Evolutionary conservation across 1,140 invertebrate genomes (phyloP).

Genomic region (Condylostylus longicornis): DNA sequence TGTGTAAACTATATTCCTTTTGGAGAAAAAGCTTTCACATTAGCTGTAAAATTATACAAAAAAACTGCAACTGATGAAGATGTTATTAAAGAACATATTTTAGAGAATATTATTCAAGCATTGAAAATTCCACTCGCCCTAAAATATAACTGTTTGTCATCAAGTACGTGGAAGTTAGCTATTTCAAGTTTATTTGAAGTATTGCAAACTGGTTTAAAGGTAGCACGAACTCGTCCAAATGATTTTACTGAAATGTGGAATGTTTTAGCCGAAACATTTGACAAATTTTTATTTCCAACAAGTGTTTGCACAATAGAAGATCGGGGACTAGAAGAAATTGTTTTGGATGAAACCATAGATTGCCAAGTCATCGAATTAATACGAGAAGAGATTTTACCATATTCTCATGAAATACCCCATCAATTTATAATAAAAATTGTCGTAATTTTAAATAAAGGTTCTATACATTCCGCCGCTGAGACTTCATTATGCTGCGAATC

Average conservation of each 20-base stretch:
- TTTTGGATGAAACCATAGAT: constrained; percentile 69
- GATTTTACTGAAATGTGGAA: constrained; percentile 66
- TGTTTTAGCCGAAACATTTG: constrained; percentile 67
- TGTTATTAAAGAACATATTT: constrained; percentile 58
- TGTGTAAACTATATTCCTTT: constrained; percentile 79
- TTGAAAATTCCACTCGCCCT: constrained; percentile 58
- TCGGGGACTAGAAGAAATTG: constrained; percentile 63
- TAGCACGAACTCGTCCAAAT: constrained; percentile 63
- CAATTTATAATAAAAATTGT: constrained; percentile 79
- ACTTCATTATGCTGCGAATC: constrained; percentile 59
- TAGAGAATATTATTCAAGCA: constrained; percentile 58
- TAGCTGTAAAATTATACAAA: constrained; percentile 70
- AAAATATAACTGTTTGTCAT: constrained; percentile 70
- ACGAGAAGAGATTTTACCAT: constrained; percentile 70
- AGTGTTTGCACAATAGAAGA: constrained; percentile 40
- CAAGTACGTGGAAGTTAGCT: constrained; percentile 73
- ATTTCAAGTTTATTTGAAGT: constrained; percentile 64
- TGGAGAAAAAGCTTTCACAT: constrained; percentile 66
- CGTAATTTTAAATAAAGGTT: constrained; percentile 80
- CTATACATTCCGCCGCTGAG: constrained; percentile 76
- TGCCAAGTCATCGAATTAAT: constrained; percentile 77
- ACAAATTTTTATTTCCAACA: constrained; percentile 81
- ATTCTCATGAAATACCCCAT: constrained; percentile 61
- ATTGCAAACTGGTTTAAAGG: constrained; percentile 69
- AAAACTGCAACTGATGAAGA: constrained; percentile 57